phyloP scores from a whole-genome alignment of 1,140 invertebrate genomes.

The Dryas iulia region DNA sequence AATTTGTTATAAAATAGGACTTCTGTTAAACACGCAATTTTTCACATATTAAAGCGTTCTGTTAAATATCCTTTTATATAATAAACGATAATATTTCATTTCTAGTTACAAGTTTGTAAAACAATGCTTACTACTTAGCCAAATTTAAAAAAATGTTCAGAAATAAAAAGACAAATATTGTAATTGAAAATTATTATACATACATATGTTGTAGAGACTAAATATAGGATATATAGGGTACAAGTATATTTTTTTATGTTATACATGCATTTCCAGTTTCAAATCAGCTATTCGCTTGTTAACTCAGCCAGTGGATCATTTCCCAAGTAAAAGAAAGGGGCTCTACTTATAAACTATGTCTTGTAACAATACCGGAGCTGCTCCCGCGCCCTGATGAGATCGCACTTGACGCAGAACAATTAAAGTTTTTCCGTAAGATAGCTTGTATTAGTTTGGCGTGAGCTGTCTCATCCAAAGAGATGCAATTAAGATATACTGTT shows the following conservation, averaged over 20 bases:
- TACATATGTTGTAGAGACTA: too few species aligned
- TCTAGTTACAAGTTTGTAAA: too few species aligned
- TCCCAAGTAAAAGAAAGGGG: conserved; percentile 70
- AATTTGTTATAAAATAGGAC: too few species aligned
- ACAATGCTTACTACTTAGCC: too few species aligned
- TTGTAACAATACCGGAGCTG: conserved; percentile 52
- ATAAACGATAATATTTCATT: too few species aligned
- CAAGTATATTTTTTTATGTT: neutral
- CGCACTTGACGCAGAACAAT: conserved; percentile 43
- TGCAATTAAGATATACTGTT: conserved; percentile 28
- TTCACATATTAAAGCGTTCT: too few species aligned
- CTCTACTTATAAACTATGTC: conserved; percentile 56
- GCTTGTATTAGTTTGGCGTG: conserved; percentile 8
- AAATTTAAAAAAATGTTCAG: too few species aligned
- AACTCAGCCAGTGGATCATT: conserved; percentile 47
- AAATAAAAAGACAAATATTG: too few species aligned
- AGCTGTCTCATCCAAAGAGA: conserved; percentile 17
- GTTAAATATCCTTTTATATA: too few species aligned
- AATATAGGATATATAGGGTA: too few species aligned
- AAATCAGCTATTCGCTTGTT: conserved; percentile 4
- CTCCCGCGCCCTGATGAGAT: conserved; percentile 41
- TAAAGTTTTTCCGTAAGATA: conserved; percentile 44
- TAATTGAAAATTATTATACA: too few species aligned
- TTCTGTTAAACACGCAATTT: too few species aligned
- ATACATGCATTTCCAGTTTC: neutral